Conservation (phyloP, 30 jellyfish, hydroid and myxozoan genomes). For the Catostylus mosaicus region DNA sequence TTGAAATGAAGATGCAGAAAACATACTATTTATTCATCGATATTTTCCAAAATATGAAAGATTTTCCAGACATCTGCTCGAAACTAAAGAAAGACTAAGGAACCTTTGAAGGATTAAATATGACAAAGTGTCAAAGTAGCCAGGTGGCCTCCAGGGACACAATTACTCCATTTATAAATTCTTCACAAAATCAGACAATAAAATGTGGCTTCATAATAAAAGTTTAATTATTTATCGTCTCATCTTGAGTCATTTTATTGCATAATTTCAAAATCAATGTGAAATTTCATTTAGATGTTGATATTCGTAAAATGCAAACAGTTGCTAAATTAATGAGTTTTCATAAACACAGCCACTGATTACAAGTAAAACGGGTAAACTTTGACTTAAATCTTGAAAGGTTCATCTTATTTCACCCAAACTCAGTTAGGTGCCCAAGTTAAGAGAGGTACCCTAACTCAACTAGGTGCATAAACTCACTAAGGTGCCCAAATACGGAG, state of each 20-base stretch:
- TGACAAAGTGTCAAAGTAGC: slow-evolving; percentile 1
- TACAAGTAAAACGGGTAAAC: no score
- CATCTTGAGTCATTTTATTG: background rate
- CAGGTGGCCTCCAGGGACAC: slow-evolving; percentile 65
- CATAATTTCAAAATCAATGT: no score
- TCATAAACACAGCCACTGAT: no score
- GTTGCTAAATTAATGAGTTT: background rate
- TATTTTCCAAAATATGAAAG: background rate
- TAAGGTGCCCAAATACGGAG: no score
- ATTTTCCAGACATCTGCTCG: slow-evolving; percentile 17
- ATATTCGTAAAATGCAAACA: background rate
- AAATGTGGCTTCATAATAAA: no score
- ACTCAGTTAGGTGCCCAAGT: no score
- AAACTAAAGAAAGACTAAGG: background rate
- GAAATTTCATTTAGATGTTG: no score
- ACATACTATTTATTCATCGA: background rate
- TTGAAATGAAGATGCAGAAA: no score
- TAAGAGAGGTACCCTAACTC: no score
- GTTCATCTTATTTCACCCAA: no score
- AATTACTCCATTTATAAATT: background rate
- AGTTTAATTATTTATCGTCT: background rate
- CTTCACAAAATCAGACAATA: background rate
- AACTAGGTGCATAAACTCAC: no score
- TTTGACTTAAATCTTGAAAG: no score
- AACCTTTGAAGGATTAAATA: background rate